Conservation (phyloP, 2,113 vertebrate genomes). For the Acanthisitta chloris region DNA sequence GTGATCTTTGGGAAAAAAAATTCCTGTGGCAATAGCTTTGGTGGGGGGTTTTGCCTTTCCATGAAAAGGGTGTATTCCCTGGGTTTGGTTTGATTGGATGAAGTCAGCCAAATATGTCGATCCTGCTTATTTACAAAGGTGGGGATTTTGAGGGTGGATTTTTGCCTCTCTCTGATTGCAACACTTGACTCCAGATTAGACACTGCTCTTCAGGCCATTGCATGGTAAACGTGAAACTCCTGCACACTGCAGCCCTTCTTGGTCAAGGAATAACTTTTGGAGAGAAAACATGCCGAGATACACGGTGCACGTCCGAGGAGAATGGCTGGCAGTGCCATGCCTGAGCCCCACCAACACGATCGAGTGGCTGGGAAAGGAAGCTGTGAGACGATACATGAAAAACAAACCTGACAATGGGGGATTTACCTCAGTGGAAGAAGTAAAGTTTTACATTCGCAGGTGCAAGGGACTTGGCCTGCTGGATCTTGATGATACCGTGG, state of each 20-base stretch:
- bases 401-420: constrained; percentile 96
- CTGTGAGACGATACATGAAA: constrained; percentile 89
- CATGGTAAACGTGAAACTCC: not conserved
- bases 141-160: not conserved
- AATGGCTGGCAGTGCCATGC: constrained; percentile 94
- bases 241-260: not conserved
- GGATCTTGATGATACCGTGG: constrained; percentile 86
- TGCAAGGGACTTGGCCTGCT: constrained; percentile 91
- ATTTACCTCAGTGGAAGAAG: constrained; percentile 78
- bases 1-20: not conserved
- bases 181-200: not conserved
- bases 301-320: constrained; percentile 91
- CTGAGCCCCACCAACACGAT: constrained; percentile 70
- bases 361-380: constrained; percentile 87
- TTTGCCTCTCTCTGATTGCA: not conserved
- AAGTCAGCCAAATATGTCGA: not conserved
- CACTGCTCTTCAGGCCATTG: accelerated
- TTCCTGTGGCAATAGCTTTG: not conserved
- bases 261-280: not conserved
- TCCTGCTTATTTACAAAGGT: not conserved
- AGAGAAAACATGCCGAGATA: constrained; percentile 84
- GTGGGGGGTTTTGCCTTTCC: not conserved
- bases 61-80: constrained; percentile 21
- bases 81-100: not conserved
- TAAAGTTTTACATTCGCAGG: constrained; percentile 81